Conservation (phyloP, 2,888 invertebrate species). For the Asteroscopus sphinx region DNA sequence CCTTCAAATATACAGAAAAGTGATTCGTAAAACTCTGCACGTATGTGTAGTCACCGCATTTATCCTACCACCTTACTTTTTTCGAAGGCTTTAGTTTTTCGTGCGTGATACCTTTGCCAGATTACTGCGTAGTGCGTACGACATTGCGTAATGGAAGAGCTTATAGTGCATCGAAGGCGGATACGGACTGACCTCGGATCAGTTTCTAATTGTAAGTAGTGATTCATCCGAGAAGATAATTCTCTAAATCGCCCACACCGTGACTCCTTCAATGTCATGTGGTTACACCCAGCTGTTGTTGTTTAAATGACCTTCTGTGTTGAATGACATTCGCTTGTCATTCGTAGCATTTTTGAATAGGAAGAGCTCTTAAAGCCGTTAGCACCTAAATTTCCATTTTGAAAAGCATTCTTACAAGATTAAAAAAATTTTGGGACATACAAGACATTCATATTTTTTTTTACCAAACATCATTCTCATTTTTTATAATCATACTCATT, state of each 20-base stretch:
- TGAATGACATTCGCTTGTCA: slow-evolving; percentile 14
- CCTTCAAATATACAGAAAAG: slow-evolving; percentile 41
- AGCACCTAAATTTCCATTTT: no score
- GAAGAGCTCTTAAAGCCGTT: no score
- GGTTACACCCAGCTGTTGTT: slow-evolving; percentile 10
- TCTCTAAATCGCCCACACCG: slow-evolving; percentile 67
- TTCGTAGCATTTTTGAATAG: no score
- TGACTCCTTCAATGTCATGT: slow-evolving; percentile 58
- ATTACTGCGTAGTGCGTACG: slow-evolving; percentile 35
- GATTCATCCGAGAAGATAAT: slow-evolving; percentile 67
- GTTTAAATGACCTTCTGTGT: slow-evolving; percentile 46
- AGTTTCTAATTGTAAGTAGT: slow-evolving; percentile 72
- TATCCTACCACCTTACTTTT: slow-evolving; percentile 46
- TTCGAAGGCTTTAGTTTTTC: slow-evolving; percentile 47
- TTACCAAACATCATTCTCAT: no score
- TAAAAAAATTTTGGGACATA: no score
- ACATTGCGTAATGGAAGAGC: slow-evolving; percentile 61
- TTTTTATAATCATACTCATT: no score
- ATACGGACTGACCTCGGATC: slow-evolving; percentile 78
- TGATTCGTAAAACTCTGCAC: slow-evolving; percentile 51
- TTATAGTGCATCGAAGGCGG: slow-evolving; percentile 71
- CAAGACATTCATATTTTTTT: no score
- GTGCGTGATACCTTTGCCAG: slow-evolving; percentile 54
- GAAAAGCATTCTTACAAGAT: no score
- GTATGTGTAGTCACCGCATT: slow-evolving; percentile 52